Evolutionary conservation across 2,888 invertebrate species (phyloP).

Genomic region (Dynastes maya): DNA sequence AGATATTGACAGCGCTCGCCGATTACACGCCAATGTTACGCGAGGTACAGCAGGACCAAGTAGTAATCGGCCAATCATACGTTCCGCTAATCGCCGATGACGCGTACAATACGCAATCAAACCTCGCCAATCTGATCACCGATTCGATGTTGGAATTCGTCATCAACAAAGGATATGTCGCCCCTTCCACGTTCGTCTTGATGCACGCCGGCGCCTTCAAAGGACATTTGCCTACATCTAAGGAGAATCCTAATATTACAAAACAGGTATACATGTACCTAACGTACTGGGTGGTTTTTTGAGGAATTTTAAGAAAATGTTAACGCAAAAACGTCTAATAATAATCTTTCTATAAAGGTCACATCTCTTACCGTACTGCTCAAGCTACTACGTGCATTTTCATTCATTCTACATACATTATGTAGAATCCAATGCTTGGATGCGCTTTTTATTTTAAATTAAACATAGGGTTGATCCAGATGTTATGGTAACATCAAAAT

Average conservation of each 20-base stretch:
- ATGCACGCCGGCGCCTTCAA: constrained; percentile 17
- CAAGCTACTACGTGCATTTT: no score
- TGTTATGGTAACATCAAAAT: no score
- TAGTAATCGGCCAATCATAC: constrained; percentile 78
- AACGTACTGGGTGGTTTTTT: no score
- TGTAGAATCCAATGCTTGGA: no score
- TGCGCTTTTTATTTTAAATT: no score
- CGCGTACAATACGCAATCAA: constrained; percentile 86
- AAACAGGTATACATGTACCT: no score
- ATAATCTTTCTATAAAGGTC: no score
- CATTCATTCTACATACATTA: no score
- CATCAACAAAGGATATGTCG: neutral
- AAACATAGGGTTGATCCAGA: no score
- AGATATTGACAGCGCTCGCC: constrained; percentile 76
- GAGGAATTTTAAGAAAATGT: no score
- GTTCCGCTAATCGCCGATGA: constrained; percentile 71
- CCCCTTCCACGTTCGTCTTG: neutral
- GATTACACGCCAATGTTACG: constrained; percentile 72
- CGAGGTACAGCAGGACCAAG: constrained; percentile 72
- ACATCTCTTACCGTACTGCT: no score
- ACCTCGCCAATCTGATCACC: constrained; percentile 79
- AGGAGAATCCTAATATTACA: constrained; percentile 15
- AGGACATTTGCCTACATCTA: constrained; percentile 1
- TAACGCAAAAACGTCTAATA: no score
- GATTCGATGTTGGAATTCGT: constrained; percentile 20